These are phyloP conservation scores for Furcula furcula DNA, from an alignment of 2,888 invertebrate species.

Conservation along the genomic window DNA sequence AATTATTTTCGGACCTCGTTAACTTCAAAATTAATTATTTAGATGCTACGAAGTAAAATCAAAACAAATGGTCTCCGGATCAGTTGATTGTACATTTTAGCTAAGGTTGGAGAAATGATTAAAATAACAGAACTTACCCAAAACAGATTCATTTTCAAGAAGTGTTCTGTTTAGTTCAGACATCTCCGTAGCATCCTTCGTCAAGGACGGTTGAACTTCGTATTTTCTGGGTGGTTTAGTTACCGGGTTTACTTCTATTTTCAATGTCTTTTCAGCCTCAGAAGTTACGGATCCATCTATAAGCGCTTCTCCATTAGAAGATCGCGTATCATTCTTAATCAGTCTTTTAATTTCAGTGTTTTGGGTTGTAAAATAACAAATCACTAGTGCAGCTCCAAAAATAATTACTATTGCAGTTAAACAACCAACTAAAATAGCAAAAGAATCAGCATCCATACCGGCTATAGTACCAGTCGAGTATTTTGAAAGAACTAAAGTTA, in stretches of 20 bases:
- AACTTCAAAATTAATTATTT: no score
- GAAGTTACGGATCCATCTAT: slow-evolving; percentile 87
- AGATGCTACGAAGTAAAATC: no score
- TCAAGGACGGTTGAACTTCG: slow-evolving; percentile 85
- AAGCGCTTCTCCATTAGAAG: slow-evolving; percentile 85
- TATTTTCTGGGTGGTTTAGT: slow-evolving; percentile 89
- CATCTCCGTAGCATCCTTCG: slow-evolving; percentile 87
- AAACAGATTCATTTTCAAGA: slow-evolving; percentile 87
- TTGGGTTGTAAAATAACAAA: slow-evolving; percentile 80
- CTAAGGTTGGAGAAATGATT: no score
- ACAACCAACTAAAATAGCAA: slow-evolving; percentile 78
- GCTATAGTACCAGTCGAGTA: slow-evolving; percentile 68
- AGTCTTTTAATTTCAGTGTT: slow-evolving; percentile 79
- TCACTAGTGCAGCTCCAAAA: slow-evolving; percentile 65
- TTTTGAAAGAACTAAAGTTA: slow-evolving; percentile 82
- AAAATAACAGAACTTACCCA: slow-evolving; percentile 87
- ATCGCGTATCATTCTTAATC: slow-evolving; percentile 82
- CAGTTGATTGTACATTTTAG: no score
- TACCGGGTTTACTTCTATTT: slow-evolving; percentile 91
- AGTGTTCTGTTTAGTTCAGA: slow-evolving; percentile 90
- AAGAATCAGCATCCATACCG: slow-evolving; percentile 74
- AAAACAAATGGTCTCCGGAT: no score
- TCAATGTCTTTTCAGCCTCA: slow-evolving; percentile 90
- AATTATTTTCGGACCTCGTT: no score
- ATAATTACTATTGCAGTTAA: slow-evolving; percentile 67